phyloP scores from a whole-genome alignment of 2,888 invertebrate species.

The Dendrolimus houi region DNA sequence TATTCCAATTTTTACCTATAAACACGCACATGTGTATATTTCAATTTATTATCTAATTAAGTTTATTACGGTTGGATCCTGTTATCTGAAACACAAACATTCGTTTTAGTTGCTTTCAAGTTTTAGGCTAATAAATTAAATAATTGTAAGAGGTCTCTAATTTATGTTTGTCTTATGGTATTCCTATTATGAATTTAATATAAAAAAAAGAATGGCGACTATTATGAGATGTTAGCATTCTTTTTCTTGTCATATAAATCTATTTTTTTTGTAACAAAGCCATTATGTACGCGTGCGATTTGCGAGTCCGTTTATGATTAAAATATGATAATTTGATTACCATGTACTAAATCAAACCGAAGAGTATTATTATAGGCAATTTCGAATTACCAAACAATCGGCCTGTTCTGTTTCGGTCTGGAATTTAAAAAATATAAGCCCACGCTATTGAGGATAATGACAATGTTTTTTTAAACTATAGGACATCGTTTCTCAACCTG shows the following conservation, averaged over 20 bases:
- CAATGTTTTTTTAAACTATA: constrained; percentile 1
- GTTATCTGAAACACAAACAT: too few species aligned
- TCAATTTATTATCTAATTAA: too few species aligned
- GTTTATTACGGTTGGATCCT: too few species aligned
- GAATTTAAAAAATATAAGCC: constrained; percentile 25
- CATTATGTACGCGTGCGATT: background rate
- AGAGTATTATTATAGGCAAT: constrained; percentile 48
- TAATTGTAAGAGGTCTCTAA: too few species aligned
- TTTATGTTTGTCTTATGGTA: too few species aligned
- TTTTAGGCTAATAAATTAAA: too few species aligned
- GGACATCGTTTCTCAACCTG: background rate
- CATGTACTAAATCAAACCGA: constrained; percentile 35
- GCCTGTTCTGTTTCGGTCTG: constrained; percentile 23
- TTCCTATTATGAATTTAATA: background rate
- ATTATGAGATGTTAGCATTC: background rate
- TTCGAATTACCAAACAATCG: constrained; percentile 49
- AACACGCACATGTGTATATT: too few species aligned
- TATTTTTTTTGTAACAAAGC: background rate
- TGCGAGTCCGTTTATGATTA: constrained; percentile 6
- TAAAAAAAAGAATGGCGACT: background rate
- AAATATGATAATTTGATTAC: constrained; percentile 53
- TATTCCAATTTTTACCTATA: too few species aligned
- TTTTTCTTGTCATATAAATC: background rate
- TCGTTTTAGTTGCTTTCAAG: too few species aligned
- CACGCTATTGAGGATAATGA: constrained; percentile 20